These are phyloP conservation scores for Eueremaeus valkanovi DNA, from an alignment of 2,888 invertebrate species.

Conservation along the genomic window DNA sequence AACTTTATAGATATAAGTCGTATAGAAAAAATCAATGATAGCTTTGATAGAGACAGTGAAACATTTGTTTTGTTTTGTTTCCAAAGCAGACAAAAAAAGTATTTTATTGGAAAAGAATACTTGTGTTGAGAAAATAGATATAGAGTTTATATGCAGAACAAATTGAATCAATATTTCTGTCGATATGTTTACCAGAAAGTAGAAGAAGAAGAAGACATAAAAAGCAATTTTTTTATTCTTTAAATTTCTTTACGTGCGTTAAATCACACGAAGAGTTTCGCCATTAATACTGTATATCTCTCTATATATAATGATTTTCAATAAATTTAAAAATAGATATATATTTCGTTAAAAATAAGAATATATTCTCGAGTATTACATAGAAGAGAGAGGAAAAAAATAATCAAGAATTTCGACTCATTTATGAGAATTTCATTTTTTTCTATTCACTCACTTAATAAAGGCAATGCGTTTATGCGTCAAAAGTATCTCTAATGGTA, in stretches of 20 bases:
- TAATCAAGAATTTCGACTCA: conserved; percentile 17
- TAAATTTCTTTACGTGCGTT: neutral
- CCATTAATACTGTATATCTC: too few relatives aligned
- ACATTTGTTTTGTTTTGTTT: too few relatives aligned
- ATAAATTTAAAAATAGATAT: neutral
- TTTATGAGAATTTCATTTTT: neutral
- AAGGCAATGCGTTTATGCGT: neutral
- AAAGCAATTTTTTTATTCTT: neutral
- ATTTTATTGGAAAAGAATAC: neutral
- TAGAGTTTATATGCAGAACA: conserved; percentile 6
- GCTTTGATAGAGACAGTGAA: too few relatives aligned
- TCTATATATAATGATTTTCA: conserved; percentile 2
- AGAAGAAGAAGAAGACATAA: neutral
- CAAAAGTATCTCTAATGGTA: conserved; percentile 4
- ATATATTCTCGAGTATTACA: neutral
- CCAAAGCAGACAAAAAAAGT: too few relatives aligned
- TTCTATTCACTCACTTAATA: neutral
- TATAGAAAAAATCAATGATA: too few relatives aligned
- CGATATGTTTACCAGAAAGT: neutral
- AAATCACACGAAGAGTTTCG: neutral
- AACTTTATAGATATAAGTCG: too few relatives aligned
- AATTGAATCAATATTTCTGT: conserved; percentile 6
- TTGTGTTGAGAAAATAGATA: neutral
- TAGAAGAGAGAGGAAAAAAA: neutral
- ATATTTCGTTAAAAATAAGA: neutral